These are phyloP conservation scores for Nesogale talazaci DNA, from an alignment of 2,113 vertebrate genomes.

Conservation along the genomic window DNA sequence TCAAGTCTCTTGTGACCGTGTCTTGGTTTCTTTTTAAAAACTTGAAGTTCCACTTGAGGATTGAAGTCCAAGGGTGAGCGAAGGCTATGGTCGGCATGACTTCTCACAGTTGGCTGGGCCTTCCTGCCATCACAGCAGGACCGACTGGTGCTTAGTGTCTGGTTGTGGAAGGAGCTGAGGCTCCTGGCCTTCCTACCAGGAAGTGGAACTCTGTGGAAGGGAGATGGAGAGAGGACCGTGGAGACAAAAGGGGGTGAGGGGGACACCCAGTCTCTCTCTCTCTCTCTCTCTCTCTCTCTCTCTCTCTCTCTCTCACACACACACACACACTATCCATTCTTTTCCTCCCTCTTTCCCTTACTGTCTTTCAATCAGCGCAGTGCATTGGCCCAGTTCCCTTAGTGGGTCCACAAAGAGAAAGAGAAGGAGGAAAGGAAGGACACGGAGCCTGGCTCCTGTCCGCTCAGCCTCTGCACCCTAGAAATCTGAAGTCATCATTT, in stretches of 20 bases:
- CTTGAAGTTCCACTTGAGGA: background rate
- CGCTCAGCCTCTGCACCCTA: no score
- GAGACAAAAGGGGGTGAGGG: background rate
- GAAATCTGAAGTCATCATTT: no score
- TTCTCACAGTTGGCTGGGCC: background rate
- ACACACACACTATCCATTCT: no score
- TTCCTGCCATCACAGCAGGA: background rate
- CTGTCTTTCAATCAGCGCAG: no score
- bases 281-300: no score
- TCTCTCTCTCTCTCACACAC: no score
- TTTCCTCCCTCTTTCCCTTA: no score
- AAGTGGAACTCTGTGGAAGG: background rate
- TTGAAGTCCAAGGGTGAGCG: background rate
- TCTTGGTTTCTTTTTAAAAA: background rate
- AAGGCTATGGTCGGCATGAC: background rate
- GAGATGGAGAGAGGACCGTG: background rate
- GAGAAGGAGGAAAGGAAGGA: no score
- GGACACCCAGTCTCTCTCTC: no score
- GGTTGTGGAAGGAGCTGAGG: background rate
- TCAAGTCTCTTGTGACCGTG: background rate
- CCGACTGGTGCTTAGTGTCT: background rate
- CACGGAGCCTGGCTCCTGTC: no score
- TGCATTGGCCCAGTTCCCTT: no score
- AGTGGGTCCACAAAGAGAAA: no score
- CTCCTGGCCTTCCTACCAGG: background rate